phyloP scores from a whole-genome alignment of 1,140 invertebrate genomes.

The Teleopsis dalmanni region DNA sequence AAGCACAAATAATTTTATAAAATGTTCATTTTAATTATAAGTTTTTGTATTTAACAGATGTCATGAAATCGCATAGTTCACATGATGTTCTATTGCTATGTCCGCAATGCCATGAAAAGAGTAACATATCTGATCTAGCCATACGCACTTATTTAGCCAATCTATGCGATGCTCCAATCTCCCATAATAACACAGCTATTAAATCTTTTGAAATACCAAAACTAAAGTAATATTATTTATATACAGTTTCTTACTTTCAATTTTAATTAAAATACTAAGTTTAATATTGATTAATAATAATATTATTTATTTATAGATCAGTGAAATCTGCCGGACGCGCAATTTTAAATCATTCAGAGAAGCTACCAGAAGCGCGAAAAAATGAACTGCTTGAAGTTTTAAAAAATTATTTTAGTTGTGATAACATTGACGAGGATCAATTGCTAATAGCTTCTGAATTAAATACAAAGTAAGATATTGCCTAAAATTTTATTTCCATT shows the following conservation, averaged over 20 bases:
- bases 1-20: neutral
- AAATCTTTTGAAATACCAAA: constrained; percentile 39
- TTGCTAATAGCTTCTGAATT: constrained; percentile 45
- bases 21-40: neutral
- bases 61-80: constrained; percentile 76
- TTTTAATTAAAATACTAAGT: neutral
- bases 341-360: constrained; percentile 45
- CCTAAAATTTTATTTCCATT: no score
- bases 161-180: constrained; percentile 57
- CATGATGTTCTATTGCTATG: constrained; percentile 77
- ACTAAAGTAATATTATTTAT: constrained; percentile 18
- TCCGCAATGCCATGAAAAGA: constrained; percentile 62
- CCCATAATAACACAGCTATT: constrained; percentile 20
- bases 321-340: constrained; percentile 62
- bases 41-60: constrained; percentile 44
- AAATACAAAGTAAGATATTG: constrained; percentile 42
- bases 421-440: constrained; percentile 46
- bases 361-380: constrained; percentile 51
- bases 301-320: constrained; percentile 44
- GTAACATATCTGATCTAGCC: constrained; percentile 59
- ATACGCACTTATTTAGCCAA: constrained; percentile 55
- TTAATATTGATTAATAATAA: constrained; percentile 10
- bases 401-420: constrained; percentile 45
- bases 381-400: constrained; percentile 48
- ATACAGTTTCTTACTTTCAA: neutral